Percentiles rank a stretch among this genome's conserved stretches.
phyloP scores from a whole-genome alignment of 1,140 invertebrate species.

The Drosophila hydei region DNA sequence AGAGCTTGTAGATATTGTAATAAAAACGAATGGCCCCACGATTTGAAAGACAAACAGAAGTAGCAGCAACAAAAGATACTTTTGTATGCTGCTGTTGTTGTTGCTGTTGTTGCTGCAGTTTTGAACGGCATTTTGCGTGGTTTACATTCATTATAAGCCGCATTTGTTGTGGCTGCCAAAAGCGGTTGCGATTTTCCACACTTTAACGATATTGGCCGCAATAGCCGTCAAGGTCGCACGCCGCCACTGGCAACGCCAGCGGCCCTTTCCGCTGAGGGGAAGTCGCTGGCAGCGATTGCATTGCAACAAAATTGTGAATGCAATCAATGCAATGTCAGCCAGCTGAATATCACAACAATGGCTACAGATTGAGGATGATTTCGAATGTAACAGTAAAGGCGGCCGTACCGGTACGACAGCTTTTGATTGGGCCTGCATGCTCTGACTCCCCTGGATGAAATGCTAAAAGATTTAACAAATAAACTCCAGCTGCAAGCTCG shows the following conservation, averaged over 20 bases:
- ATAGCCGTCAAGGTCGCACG: slow-evolving; percentile 70
- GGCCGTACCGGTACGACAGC: slow-evolving; percentile 1
- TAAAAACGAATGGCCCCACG: slow-evolving; percentile 44
- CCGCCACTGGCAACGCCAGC: slow-evolving; percentile 31
- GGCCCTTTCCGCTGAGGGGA: slow-evolving; percentile 18
- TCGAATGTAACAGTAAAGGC: slow-evolving; percentile 5
- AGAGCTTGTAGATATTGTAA: slow-evolving; percentile 50
- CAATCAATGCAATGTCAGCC: slow-evolving; percentile 19
- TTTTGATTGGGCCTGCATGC: background rate
- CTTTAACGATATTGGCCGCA: slow-evolving; percentile 52
- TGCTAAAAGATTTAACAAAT: no score
- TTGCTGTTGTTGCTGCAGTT: slow-evolving; percentile 17
- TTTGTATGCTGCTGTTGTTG: slow-evolving; percentile 4
- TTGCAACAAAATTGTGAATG: slow-evolving; percentile 29
- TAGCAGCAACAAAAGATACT: slow-evolving; percentile 21
- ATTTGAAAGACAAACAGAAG: slow-evolving; percentile 46
- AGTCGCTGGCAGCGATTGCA: background rate
- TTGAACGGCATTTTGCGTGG: slow-evolving; percentile 55
- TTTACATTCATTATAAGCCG: slow-evolving; percentile 50
- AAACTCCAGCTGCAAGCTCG: background rate
- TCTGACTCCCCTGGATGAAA: no score
- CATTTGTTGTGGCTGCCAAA: slow-evolving; percentile 16
- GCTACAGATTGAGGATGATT: slow-evolving; percentile 5
- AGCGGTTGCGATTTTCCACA: slow-evolving; percentile 28
- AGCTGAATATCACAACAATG: slow-evolving; percentile 30